Percentiles rank a stretch among this genome's conserved stretches.
phyloP scores from a whole-genome alignment of 1,140 invertebrate genomes.

The Heliconius nattereri region DNA sequence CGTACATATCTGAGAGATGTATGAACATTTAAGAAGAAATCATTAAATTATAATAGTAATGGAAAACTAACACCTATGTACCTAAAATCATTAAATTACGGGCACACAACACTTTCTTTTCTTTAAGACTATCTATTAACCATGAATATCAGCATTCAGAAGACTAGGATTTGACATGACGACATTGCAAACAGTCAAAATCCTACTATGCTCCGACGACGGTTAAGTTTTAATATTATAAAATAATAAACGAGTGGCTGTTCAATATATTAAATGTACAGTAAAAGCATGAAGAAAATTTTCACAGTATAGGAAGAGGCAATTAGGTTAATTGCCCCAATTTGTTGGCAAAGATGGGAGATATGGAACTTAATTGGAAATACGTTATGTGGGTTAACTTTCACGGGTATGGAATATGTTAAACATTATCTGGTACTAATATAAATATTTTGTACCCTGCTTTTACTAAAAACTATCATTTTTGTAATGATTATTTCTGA shows the following conservation, averaged over 20 bases:
- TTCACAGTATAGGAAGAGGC: slow-evolving; percentile 18
- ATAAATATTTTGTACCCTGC: too few relatives aligned
- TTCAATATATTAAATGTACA: background rate
- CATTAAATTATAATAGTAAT: too few relatives aligned
- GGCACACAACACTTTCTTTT: too few relatives aligned
- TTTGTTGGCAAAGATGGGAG: slow-evolving; percentile 26
- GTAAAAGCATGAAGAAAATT: slow-evolving; percentile 11
- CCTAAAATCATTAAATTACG: too few relatives aligned
- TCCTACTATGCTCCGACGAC: background rate
- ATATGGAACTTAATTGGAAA: slow-evolving; percentile 12
- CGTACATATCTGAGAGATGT: too few relatives aligned
- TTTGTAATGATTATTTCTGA: too few relatives aligned
- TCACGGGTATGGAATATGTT: background rate
- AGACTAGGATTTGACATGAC: background rate
- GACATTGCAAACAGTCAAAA: background rate
- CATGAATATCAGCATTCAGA: too few relatives aligned
- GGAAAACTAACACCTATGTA: too few relatives aligned
- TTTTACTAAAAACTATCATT: too few relatives aligned
- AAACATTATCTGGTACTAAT: background rate
- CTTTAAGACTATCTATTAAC: too few relatives aligned
- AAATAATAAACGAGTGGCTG: background rate
- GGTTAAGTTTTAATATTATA: background rate
- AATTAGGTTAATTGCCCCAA: slow-evolving; percentile 35
- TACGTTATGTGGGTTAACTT: slow-evolving; percentile 8
- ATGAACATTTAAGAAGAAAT: too few relatives aligned